phyloP scores from a whole-genome alignment of 2,797 vertebrate species.

The Melanotaenia boesemani region DNA sequence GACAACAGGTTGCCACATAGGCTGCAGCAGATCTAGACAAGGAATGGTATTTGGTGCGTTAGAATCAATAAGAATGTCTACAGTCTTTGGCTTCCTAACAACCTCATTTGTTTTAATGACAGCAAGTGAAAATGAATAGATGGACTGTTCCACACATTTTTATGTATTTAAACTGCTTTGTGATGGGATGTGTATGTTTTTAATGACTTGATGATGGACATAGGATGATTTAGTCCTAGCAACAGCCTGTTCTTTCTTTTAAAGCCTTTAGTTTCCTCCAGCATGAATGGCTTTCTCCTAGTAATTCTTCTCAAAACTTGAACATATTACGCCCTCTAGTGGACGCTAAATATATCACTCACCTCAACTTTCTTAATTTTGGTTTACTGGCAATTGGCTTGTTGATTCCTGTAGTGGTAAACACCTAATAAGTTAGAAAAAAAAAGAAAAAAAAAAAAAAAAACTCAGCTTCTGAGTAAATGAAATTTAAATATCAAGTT shows the following conservation, averaged over 20 bases:
- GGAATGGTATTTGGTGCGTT: too few relatives aligned
- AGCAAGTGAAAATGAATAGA: not conserved
- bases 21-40: not conserved
- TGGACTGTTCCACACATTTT: not conserved
- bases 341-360: slow-evolving; percentile 30
- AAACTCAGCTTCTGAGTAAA: slow-evolving; percentile 31
- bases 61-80: too few relatives aligned
- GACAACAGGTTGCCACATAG: not conserved
- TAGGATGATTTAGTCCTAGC: not conserved
- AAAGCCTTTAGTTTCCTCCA: slow-evolving; percentile 6
- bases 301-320: slow-evolving; percentile 30
- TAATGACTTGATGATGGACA: not conserved
- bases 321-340: slow-evolving; percentile 68
- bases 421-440: slow-evolving; percentile 34
- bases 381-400: slow-evolving; percentile 19
- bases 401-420: slow-evolving; percentile 20
- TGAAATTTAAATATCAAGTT: slow-evolving; percentile 53
- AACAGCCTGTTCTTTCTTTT: not conserved
- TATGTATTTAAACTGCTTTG: not conserved
- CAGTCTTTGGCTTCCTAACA: too few relatives aligned
- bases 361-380: slow-evolving; percentile 26
- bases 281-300: not conserved
- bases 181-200: not conserved
- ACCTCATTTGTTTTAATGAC: not conserved
- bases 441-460: too few relatives aligned